phyloP scores from a whole-genome alignment of 2,113 vertebrate genomes.

The Mungos mungo region DNA sequence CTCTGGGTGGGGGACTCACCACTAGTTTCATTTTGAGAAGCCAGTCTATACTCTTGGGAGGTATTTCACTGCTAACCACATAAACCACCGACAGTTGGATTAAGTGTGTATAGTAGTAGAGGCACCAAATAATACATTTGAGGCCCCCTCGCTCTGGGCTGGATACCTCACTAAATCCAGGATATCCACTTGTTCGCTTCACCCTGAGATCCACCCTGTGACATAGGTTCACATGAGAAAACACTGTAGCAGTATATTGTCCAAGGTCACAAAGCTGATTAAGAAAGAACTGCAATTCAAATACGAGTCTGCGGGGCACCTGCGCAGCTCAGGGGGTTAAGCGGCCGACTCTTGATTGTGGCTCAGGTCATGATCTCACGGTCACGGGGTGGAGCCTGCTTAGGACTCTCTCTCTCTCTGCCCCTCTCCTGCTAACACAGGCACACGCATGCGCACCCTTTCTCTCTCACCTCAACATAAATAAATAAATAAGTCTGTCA shows the following conservation, averaged over 20 bases:
- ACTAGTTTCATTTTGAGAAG: slow-evolving; percentile 2
- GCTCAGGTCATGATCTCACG: no score
- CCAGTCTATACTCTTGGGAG: background rate
- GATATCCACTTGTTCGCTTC: background rate
- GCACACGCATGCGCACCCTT: no score
- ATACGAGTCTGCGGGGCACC: background rate
- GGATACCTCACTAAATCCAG: background rate
- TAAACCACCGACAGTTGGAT: background rate
- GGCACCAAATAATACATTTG: background rate
- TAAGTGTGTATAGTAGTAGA: background rate
- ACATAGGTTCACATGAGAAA: background rate
- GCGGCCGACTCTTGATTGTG: no score
- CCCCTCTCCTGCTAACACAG: no score
- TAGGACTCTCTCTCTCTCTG: no score
- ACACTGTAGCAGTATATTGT: background rate
- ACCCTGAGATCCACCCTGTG: background rate
- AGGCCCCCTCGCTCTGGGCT: background rate
- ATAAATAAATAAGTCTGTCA: background rate
- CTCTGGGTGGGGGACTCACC: background rate
- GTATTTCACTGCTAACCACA: background rate
- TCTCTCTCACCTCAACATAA: no score
- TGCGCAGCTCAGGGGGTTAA: no score
- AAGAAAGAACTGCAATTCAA: slow-evolving; percentile 19
- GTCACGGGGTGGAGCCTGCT: no score
- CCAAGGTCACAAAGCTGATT: background rate